phyloP scores from a whole-genome alignment of 2,888 invertebrate species.

The Plutella xylostella region DNA sequence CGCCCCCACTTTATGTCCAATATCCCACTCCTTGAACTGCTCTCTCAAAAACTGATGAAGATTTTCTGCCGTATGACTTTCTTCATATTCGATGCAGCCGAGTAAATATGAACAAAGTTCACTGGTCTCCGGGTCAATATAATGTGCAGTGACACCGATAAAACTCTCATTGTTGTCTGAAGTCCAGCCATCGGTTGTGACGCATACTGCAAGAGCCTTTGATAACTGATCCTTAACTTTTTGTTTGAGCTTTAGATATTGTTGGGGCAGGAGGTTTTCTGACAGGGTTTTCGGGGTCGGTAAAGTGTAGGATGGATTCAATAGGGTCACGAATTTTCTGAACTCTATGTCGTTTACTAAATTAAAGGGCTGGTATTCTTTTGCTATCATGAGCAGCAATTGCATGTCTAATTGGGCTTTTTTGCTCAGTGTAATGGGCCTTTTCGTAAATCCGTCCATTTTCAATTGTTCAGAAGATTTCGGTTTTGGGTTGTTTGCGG shows the following conservation, averaged over 20 bases:
- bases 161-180: conserved; percentile 24
- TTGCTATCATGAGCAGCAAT: background rate
- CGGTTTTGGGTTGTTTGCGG: background rate
- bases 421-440: background rate
- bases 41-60: background rate
- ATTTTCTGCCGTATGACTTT: background rate
- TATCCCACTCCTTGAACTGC: background rate
- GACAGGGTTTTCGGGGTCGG: conserved; percentile 21
- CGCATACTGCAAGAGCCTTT: conserved; percentile 15
- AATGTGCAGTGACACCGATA: too few species aligned
- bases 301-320: conserved; percentile 17
- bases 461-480: background rate
- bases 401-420: background rate
- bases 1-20: conserved; percentile 18
- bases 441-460: background rate
- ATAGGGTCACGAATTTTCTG: conserved; percentile 17
- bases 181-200: conserved; percentile 27
- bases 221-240: conserved; percentile 13
- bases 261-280: conserved; percentile 19
- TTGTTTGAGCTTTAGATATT: conserved; percentile 13
- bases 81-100: background rate
- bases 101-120: conserved; percentile 1
- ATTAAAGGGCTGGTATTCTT: conserved; percentile 13
- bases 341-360: conserved; percentile 23
- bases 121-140: conserved; percentile 18